Base-by-base conservation (phyloP, 2,888 invertebrate genomes). In the Muschampia plurimacula region DNA sequence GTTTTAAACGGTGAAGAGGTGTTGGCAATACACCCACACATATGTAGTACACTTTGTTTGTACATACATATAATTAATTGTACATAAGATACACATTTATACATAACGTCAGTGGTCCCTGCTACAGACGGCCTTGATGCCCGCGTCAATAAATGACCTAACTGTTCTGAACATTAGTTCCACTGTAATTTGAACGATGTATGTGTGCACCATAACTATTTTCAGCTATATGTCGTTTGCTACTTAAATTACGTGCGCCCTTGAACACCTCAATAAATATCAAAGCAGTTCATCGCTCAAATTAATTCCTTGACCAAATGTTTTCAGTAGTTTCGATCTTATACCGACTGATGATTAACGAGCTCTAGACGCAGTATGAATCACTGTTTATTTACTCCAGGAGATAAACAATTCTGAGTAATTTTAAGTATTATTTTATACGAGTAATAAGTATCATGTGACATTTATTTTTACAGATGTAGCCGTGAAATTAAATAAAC, bases 141-240 rank as follows among this genome's bases (percentile, higher is more conserved):
- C 67, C 46, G 74, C 72, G 72, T 71, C 74, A 74, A 75, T 75
- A 76, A 75, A 77, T 75, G 66, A 74, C 68, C 69, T 46, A 71
- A 68, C 71, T 72, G 72, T 65, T 75, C 74, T 44, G 67, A 69
- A 68, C 67, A 72, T 72, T 57, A 66, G 64, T 67, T 67, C 70
- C 36, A 59, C 57, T 63, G 52, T 66, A 71, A 70, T 65, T 70
- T 59, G 63, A 63, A 63, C 67, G 49, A 69, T 64, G 22, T 70
- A 52, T 63, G n/a, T 70, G n/a, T 70, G 28, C 49, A 39, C 66
- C 52, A 67, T 41, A 36, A 41, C 64, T 15, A 64, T 57, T 70
- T 65, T 65, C 15, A 57, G 64, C 32, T 55, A n/a, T 9, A 15
- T 46, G 44, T 32, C 41, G 15, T 46, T 13, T n/a, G 36, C 36